A percentile compares a stretch with the other conserved stretches of the same genome.
Evolutionary conservation across 2,113 vertebrate genomes (phyloP).

Genomic region (Entomyzon cyanotis): DNA sequence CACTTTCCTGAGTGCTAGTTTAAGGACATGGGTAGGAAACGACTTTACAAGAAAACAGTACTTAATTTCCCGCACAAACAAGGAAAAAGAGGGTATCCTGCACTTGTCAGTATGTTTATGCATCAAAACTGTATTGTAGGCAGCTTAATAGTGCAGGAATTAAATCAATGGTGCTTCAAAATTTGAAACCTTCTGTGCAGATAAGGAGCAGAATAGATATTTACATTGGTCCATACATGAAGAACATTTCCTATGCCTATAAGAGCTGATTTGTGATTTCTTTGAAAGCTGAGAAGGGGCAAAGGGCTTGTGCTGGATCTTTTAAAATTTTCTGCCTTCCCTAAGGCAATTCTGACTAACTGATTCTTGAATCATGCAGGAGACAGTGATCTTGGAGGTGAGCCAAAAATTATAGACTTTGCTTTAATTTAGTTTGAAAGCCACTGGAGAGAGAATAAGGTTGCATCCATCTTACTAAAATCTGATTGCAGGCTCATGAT

Average conservation of each 20-base stretch:
- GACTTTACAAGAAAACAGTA: neutral
- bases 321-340: neutral
- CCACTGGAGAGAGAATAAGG: neutral
- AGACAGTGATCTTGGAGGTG: neutral
- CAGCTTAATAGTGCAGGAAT: neutral
- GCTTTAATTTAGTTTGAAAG: neutral
- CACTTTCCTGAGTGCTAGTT: neutral
- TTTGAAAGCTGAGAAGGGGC: neutral
- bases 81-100: neutral
- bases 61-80: neutral
- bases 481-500: neutral
- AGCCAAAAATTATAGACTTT: neutral
- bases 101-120: neutral
- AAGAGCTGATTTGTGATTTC: neutral
- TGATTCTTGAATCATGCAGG: neutral
- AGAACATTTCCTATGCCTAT: neutral
- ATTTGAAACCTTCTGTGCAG: neutral
- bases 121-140: fast-evolving
- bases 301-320: neutral
- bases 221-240: neutral
- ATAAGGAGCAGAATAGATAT: neutral
- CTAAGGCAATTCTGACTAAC: neutral
- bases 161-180: neutral
- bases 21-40: neutral
- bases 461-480: neutral